Base-by-base conservation (phyloP, 2,888 invertebrate genomes). In the Tachina grossa region DNA sequence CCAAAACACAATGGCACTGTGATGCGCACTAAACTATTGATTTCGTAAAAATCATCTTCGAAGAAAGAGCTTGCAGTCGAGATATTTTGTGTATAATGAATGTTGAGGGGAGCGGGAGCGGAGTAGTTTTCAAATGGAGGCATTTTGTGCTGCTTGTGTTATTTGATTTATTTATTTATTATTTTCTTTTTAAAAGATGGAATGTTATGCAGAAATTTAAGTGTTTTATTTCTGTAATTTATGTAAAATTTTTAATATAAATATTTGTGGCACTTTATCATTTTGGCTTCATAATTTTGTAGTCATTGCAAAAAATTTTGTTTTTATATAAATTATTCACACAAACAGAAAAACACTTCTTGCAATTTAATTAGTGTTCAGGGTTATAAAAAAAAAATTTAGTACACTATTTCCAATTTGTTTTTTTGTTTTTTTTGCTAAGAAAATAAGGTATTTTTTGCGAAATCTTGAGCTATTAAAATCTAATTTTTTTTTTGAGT, bases 1-100 rank as follows among this genome's bases (percentile, higher is more conserved):
- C 97, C 96, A 90, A 98, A 98, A 89, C 97, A 95, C 51, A 97
- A 94, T 10, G 96, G 96, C 43, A 97, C 97, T 77, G 96, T 94
- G 86, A 95, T 94, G 1, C 94, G 85, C 4, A 91, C 89, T 0
- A 89, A 88, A 2, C 79, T 65, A 49, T 63, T 63, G 22, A 85
- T 86, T 84, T 87, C 87, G 31, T 86, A 77, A 43, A 86, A 76
- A 3, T 87, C 82, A 11, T 74, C 31, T 76, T 79, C 68, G 9
- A 75, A 81, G 8, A 53, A 39, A 0, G 59, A 68, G 1, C 16
- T 41, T 63, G 43, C 31, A 55, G 53, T 47, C 45, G 74, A 9
- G 6, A 19, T 13, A 41, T 76, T 74, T 49, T 63, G 59, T 9
- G 43, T 5, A 3, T 31, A 16, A 31, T 51, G 45, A 9, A 8